Evolutionary conservation across 2,113 vertebrate genomes (phyloP).

Genomic region (Daboia siamensis): DNA sequence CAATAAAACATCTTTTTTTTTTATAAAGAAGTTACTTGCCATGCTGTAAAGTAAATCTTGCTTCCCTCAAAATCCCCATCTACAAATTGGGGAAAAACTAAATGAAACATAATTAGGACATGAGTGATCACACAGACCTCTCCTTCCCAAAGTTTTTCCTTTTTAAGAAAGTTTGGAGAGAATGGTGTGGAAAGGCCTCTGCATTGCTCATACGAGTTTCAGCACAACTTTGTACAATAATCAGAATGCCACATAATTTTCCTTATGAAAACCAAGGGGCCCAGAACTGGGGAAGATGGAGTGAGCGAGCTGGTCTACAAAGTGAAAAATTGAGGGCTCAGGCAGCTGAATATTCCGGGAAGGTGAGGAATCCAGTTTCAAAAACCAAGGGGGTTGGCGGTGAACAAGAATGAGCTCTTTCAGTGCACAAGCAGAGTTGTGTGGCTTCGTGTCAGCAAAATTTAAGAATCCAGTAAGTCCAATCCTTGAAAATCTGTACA

Average conservation of each 20-base stretch:
- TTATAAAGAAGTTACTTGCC: neutral
- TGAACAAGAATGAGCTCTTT: conserved; percentile 68
- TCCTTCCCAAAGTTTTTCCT: neutral
- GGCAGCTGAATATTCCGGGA: conserved; percentile 65
- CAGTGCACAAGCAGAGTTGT: conserved; percentile 53
- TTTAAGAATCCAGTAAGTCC: conserved; percentile 64
- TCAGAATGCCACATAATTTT: conserved; percentile 56
- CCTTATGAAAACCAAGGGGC: conserved; percentile 45
- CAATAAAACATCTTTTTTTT: no score
- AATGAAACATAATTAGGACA: neutral
- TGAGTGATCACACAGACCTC: neutral
- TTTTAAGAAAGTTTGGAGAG: neutral
- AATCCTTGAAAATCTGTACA: conserved; percentile 67
- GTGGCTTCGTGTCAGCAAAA: conserved; percentile 60
- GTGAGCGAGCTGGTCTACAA: conserved; percentile 51
- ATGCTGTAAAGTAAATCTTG: neutral
- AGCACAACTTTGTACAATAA: conserved; percentile 30
- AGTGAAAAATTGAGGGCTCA: conserved; percentile 58
- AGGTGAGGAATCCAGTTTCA: conserved; percentile 70
- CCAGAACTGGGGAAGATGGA: conserved; percentile 24
- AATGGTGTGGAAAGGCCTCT: neutral
- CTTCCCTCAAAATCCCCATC: neutral
- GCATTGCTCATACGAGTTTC: conserved; percentile 36
- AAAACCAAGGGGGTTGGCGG: conserved; percentile 28
- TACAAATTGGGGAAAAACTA: neutral